Conservation (phyloP, 2,888 invertebrate species). For the Nemapogon koenigi region DNA sequence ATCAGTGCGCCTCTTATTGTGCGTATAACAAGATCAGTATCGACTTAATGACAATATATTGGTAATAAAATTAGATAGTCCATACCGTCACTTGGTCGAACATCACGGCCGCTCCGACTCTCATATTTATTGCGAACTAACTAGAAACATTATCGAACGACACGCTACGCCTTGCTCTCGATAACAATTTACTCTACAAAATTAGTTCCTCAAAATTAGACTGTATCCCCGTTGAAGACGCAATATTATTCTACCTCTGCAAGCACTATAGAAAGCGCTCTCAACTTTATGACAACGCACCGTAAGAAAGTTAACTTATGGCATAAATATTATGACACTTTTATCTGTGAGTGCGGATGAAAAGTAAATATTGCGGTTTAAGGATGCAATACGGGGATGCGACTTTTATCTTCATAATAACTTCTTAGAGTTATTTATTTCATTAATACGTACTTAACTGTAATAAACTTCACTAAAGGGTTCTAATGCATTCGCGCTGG, state of each 20-base stretch:
- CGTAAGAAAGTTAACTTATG: constrained; percentile 58
- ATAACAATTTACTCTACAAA: constrained; percentile 30
- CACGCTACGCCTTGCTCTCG: constrained; percentile 36
- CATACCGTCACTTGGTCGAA: constrained; percentile 50
- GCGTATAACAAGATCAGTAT: constrained; percentile 65
- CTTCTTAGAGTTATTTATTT: not conserved
- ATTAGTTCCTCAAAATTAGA: constrained; percentile 29
- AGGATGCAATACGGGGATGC: constrained; percentile 27
- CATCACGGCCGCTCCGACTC: constrained; percentile 44
- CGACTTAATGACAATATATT: constrained; percentile 66
- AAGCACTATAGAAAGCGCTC: constrained; percentile 36
- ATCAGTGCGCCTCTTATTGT: constrained; percentile 46
- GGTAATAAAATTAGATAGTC: constrained; percentile 65
- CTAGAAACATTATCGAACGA: constrained; percentile 61
- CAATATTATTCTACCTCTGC: constrained; percentile 27
- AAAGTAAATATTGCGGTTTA: constrained; percentile 46
- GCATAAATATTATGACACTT: constrained; percentile 62
- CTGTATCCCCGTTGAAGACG: constrained; percentile 34
- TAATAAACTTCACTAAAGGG: no score
- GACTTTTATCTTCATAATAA: constrained; percentile 23
- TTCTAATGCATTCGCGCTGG: no score
- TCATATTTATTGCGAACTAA: constrained; percentile 58
- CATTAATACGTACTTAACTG: not conserved
- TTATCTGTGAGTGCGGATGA: constrained; percentile 50
- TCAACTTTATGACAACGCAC: constrained; percentile 50